These are phyloP conservation scores for Drosophila bifasciata DNA, from an alignment of 1,140 invertebrate genomes.

Conservation along the genomic window DNA sequence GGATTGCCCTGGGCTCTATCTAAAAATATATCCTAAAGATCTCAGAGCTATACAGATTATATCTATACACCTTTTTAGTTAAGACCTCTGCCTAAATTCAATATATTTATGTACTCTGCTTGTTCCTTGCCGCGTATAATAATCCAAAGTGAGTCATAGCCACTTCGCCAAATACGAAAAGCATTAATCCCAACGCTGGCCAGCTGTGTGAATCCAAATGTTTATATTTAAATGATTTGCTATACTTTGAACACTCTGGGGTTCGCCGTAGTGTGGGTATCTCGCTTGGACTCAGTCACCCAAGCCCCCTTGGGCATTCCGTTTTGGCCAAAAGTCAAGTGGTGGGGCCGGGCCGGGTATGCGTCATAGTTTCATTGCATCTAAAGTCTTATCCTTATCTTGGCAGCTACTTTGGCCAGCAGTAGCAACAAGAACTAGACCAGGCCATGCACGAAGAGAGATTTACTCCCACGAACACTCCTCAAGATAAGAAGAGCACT, in stretches of 20 bases:
- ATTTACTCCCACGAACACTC: background rate
- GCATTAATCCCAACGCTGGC: slow-evolving; percentile 15
- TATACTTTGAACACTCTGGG: slow-evolving; percentile 41
- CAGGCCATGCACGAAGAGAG: slow-evolving; percentile 6
- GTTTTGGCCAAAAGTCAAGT: slow-evolving; percentile 65
- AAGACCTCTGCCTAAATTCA: too few relatives aligned
- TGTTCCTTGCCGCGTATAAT: too few relatives aligned
- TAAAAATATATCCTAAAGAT: too few relatives aligned
- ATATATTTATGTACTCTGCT: too few relatives aligned
- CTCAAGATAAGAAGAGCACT: too few relatives aligned
- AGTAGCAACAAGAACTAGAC: background rate
- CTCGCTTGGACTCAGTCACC: too few relatives aligned
- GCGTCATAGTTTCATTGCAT: slow-evolving; percentile 50
- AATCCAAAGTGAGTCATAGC: too few relatives aligned
- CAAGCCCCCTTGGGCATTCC: slow-evolving; percentile 18
- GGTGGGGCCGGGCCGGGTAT: slow-evolving; percentile 11
- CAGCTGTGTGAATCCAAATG: slow-evolving; percentile 30
- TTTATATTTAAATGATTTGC: slow-evolving; percentile 44
- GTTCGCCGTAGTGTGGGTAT: too few relatives aligned
- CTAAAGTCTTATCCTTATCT: slow-evolving; percentile 51
- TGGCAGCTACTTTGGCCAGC: slow-evolving; percentile 7
- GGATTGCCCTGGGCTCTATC: too few relatives aligned
- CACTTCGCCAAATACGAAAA: slow-evolving; percentile 1
- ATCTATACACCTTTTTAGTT: too few relatives aligned
- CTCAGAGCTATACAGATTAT: too few relatives aligned